Base-by-base conservation (phyloP, 2,888 invertebrate species). In the Bruchidius siliquastri region DNA sequence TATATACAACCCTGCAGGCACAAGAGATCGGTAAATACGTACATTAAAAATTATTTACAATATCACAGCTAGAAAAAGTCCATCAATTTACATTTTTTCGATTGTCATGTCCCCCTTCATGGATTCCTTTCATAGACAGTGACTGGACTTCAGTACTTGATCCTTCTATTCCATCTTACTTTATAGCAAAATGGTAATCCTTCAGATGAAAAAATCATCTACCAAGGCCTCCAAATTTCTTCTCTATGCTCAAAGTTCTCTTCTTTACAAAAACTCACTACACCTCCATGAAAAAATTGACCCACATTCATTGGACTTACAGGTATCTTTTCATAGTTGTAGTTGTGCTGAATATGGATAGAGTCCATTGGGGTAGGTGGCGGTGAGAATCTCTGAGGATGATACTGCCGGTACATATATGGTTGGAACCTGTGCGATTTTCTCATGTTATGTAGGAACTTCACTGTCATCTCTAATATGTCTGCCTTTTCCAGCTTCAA, bases 391-490 rank as follows among this genome's bases (percentile, higher is more conserved):
- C 10, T 68, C 21, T 68, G 21, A 10, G 21, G 21, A 68, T 68
- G 21, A 13, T 49, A 49, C 49, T 49, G 49, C 49, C 49, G 49
- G 72, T 74, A 74, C 68, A 70, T 74, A 20, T 72, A 22, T 21
- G 72, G 72, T 21, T 69, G 71, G n/a, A 22, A 21, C 20, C n/a
- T 49, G 4, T 67, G 72, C 22, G 69, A 26, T 6, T 71, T 73
- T 20, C 22, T 73, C 32, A 76, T 67, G 26, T 72, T 67, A 74
- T 88, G 88, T 1, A 90, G 77, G 80, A 90, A 90, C 76, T 90
- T 77, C 67, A 81, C 80, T 1, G 80, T 80, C 77, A 81, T 74
- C 72, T 81, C 81, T 69, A 81, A 72, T 22, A 81, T 80, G 68
- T 81, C 81, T 0, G 81, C 81, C 72, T 81, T 81, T 73, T 81